Base-by-base conservation (phyloP, 2,113 vertebrate genomes). In the Trematomus loennbergii region DNA sequence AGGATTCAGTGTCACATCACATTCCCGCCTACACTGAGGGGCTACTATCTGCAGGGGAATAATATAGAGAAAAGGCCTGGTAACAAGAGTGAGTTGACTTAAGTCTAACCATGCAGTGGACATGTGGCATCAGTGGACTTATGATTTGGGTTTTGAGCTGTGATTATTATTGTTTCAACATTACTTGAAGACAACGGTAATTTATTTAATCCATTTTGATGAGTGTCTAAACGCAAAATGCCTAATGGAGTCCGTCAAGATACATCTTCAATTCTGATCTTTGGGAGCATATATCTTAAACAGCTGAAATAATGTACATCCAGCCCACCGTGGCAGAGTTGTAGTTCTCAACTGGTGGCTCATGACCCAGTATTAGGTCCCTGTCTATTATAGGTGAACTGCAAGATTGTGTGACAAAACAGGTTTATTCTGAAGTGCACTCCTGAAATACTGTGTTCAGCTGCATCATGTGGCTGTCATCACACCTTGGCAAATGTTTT, bases 321-420 rank as follows among this genome's bases (percentile, higher is more conserved):
- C 20, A 58, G 73, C 52, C 46, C 57, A 75, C 4, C 52, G 33
- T 62, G 36, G 60, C 29, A 45, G n/a, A 67, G 54, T 3, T 77
- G 72, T 82, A 60, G 82, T 90, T 91, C 85, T 88, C 83, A 92
- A 87, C 81, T 88, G 88, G 89, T 74, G 36, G 20, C 70, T 68
- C 45, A 12, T 72, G 52, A 78, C 55, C 67, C 54, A 54, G 15
- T 9, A 8, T 45, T 18, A 7, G 43, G 36, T 36, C 3, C 54
- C 76, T 7, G 25, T 78, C 49, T 33, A 58, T 63, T 64, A 4
- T 6, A 68, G 9, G 63, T 29, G 33, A 22, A 59, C 12, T 8
- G 18, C 8, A 20, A 20, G 54, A 20, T 4, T 58, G 1, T 12
- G 9, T n/a, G 6, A 10, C 20, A 10, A 25, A 29, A 29, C 2